phyloP scores from a whole-genome alignment of 2,888 invertebrate genomes.

The Stegana nigrithorax region DNA sequence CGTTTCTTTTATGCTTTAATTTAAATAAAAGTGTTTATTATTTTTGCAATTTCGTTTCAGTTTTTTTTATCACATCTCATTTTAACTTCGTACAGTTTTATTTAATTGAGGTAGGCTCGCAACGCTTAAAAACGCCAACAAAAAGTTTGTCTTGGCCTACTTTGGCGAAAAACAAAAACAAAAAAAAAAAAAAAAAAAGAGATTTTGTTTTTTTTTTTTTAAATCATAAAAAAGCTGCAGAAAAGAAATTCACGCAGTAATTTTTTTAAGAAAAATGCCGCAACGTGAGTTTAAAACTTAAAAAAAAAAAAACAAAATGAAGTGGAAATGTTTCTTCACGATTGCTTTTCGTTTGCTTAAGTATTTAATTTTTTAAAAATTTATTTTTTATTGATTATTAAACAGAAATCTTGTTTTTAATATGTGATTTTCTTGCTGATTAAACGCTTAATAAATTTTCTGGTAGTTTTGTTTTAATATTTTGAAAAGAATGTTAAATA shows the following conservation, averaged over 20 bases:
- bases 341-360: no score
- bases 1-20: background rate
- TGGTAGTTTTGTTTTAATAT: no score
- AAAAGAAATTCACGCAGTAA: slow-evolving; percentile 23
- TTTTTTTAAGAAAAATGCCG: background rate
- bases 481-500: no score
- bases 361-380: no score
- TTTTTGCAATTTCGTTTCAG: background rate
- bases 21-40: background rate
- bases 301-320: slow-evolving; percentile 9
- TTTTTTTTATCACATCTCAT: background rate
- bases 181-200: slow-evolving; percentile 13
- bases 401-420: no score
- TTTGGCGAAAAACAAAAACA: slow-evolving; percentile 23
- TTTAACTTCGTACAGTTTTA: slow-evolving; percentile 22
- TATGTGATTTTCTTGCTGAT: no score
- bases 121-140: background rate
- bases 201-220: background rate
- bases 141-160: slow-evolving; percentile 36
- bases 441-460: no score
- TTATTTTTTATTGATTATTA: no score
- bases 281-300: background rate
- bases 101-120: slow-evolving; percentile 61
- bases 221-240: background rate
- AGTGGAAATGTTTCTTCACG: no score